Conservation (phyloP, 2,888 invertebrate genomes). For the Ochropacha duplaris region DNA sequence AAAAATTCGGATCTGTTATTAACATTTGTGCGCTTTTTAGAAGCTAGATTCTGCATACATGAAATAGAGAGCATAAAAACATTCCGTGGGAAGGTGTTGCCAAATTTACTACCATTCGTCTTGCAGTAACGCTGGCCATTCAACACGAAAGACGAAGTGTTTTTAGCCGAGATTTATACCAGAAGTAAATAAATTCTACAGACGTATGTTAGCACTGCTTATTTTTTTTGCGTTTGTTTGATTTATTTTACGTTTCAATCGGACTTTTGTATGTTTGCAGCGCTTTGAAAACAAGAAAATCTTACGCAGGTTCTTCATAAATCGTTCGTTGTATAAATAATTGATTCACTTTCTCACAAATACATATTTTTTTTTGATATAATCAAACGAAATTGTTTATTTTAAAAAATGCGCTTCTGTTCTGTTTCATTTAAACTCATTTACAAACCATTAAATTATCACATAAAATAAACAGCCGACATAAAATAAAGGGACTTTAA, state of each 20-base stretch:
- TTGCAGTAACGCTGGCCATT: slow-evolving; percentile 34
- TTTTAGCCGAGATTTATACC: slow-evolving; percentile 42
- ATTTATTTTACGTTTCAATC: slow-evolving; percentile 34
- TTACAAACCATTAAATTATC: background rate
- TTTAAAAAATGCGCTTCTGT: background rate
- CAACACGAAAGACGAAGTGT: slow-evolving; percentile 32
- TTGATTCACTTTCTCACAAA: background rate
- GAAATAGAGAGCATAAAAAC: no score
- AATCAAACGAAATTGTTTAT: background rate
- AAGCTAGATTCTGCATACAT: no score
- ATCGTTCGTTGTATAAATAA: background rate
- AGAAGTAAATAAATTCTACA: slow-evolving; percentile 40
- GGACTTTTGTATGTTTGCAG: slow-evolving; percentile 5
- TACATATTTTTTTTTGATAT: background rate
- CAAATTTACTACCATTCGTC: slow-evolving; percentile 44
- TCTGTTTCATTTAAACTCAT: background rate
- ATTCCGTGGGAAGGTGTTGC: slow-evolving; percentile 31
- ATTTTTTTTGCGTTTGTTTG: slow-evolving; percentile 30
- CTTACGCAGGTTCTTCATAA: background rate
- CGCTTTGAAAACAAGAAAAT: background rate
- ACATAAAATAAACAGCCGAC: background rate
- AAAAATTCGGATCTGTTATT: slow-evolving; percentile 23
- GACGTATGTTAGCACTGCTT: slow-evolving; percentile 31
- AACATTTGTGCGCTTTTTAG: slow-evolving; percentile 36
- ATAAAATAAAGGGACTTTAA: background rate